Percentiles rank a stretch among this genome's conserved stretches.
These are phyloP conservation scores for Phalacrocorax pelagicus DNA, from an alignment of 2,113 vertebrate genomes.

Conservation along the genomic window DNA sequence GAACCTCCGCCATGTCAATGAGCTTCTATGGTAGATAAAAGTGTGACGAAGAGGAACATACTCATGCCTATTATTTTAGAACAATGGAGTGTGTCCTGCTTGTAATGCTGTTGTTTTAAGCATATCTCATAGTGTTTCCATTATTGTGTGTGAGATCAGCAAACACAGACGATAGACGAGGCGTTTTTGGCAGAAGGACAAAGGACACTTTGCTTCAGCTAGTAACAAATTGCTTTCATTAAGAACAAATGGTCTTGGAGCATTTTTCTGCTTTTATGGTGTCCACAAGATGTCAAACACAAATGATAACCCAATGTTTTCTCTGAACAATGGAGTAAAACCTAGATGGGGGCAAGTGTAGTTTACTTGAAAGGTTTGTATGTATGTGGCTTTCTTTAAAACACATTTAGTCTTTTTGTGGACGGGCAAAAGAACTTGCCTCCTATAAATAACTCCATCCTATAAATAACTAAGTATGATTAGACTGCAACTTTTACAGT, in stretches of 20 bases:
- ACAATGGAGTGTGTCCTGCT: slow-evolving; percentile 28
- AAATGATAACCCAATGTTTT: slow-evolving; percentile 1
- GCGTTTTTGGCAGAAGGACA: slow-evolving; percentile 60
- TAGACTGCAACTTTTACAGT: neutral
- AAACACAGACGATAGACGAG: slow-evolving; percentile 13
- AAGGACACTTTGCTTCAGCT: slow-evolving; percentile 60
- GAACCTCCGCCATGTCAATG: neutral
- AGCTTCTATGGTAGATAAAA: slow-evolving; percentile 27
- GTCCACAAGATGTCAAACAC: neutral
- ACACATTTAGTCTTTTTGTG: neutral
- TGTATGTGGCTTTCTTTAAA: neutral
- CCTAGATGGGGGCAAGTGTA: neutral
- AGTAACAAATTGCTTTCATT: slow-evolving; percentile 73
- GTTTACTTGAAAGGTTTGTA: neutral
- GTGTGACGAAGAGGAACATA: neutral
- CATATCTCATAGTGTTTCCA: slow-evolving; percentile 9
- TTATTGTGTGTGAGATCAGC: slow-evolving; percentile 39
- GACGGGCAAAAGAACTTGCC: neutral
- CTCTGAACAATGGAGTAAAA: slow-evolving; percentile 6
- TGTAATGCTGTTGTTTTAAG: slow-evolving; percentile 51
- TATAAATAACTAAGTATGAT: neutral
- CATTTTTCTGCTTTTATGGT: slow-evolving; percentile 48
- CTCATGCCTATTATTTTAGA: slow-evolving; percentile 31
- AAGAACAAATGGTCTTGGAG: slow-evolving; percentile 64
- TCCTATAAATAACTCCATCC: neutral